Base-by-base conservation (phyloP, 2,797 vertebrate genomes). In the Eulemur mongoz region DNA sequence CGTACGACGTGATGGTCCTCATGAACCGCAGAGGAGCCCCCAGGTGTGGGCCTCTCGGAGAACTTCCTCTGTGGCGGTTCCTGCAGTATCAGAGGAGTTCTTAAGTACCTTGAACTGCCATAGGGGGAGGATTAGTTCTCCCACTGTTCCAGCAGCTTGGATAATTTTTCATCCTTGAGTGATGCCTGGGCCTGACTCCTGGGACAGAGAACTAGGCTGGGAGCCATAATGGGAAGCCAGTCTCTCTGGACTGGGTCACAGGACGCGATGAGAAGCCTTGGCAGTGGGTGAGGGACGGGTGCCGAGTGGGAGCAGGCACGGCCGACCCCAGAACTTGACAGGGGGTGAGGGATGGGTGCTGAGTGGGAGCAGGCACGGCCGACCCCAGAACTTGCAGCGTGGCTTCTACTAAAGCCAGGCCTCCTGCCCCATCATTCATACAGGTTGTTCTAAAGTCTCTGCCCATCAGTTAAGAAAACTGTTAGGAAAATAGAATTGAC, bases 351-450 rank as follows among this genome's bases (percentile, higher is more conserved):
- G 85, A 93, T 85, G 48, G 4, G 69, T 40, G 88, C 61, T 20
- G 38, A 84, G 32, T 8, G 75, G 94, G 67, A 65, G 76, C 43
- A 4, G 5, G 43, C 72, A 4, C 0, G 0, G 35, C 80, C 2
- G n/a, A 81, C 57, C 54, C 81, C 32, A 18, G 1, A 22, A 43
- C 61, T 5, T 23, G 18, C 14, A 8, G 80, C 5, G 1, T 9
- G 38, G 88, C 63, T 43, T 95, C 93, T 76, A 83, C 95, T 91
- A 96, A 95, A 96, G 61, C 73, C 96, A 97, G 92, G 69, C 78
- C 59, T 93, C 88, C n/a, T 0, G 4, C 15, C 38, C 73, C 35
- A 6, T 79, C 67, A 52, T 7, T 86, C 81, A 52, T 27, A 43
- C 7, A 12, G 0, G 30, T 17, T 76, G 84, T 70, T 27, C 76